Percentiles rank a stretch among this genome's conserved stretches.
phyloP scores from a whole-genome alignment of 2,113 vertebrate species.

The Anguilla japonica region DNA sequence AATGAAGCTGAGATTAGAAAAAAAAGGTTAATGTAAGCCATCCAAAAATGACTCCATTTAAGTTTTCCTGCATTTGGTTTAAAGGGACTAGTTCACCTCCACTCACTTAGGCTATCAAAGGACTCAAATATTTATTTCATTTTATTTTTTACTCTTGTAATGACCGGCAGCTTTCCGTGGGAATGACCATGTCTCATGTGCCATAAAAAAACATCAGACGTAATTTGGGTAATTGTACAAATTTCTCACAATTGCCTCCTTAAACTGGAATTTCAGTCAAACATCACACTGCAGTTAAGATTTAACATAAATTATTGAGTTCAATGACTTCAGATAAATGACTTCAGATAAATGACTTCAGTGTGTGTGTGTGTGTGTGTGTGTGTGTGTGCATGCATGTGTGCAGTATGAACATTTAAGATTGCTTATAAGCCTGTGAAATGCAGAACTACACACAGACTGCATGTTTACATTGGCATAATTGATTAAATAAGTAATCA shows the following conservation, averaged over 20 bases:
- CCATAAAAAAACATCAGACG: too few species aligned
- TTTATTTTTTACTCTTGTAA: background rate
- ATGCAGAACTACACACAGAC: background rate
- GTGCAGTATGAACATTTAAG: constrained; percentile 4
- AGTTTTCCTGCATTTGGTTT: background rate
- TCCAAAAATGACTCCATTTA: background rate
- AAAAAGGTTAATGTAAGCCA: background rate
- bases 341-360: background rate
- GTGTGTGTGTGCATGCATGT: background rate
- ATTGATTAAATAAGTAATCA: too few species aligned
- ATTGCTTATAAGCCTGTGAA: background rate
- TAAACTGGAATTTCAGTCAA: too few species aligned
- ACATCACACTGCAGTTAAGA: too few species aligned
- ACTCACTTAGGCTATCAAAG: background rate
- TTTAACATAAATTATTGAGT: too few species aligned
- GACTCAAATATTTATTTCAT: background rate
- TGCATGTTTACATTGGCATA: background rate
- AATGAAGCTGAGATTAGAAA: background rate
- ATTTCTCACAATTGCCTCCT: too few species aligned
- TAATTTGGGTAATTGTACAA: too few species aligned
- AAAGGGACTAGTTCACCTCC: background rate
- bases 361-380: background rate
- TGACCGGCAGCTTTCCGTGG: background rate
- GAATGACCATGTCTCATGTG: too few species aligned
- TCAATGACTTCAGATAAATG: background rate